Conservation (phyloP, 2,113 vertebrate genomes). For the Ifrita kowaldi region DNA sequence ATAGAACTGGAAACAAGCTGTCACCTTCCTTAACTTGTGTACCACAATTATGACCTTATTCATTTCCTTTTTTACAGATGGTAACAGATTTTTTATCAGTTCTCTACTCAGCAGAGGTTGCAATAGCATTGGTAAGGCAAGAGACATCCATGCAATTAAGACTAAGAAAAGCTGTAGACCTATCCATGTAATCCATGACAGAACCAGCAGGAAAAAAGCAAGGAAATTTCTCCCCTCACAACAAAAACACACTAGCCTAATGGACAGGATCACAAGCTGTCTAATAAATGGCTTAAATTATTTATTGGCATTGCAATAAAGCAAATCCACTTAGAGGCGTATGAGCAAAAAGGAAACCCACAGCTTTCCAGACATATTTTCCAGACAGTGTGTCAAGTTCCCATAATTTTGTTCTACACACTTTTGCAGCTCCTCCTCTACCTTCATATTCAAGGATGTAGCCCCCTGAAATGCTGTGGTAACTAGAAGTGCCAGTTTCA, state of each 20-base stretch:
- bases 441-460: background rate
- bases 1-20: background rate
- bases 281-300: constrained; percentile 41
- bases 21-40: background rate
- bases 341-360: constrained; percentile 33
- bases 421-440: background rate
- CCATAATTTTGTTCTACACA: background rate
- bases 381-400: constrained; percentile 26
- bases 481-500: background rate
- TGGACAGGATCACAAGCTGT: background rate
- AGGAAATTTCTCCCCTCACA: background rate
- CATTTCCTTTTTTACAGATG: background rate
- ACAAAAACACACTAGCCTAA: background rate
- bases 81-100: background rate
- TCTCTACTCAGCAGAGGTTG: background rate
- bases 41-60: background rate
- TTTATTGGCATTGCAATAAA: constrained; percentile 47
- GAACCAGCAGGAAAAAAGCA: background rate
- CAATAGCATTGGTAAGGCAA: background rate
- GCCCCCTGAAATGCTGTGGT: background rate
- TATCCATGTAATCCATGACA: background rate
- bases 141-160: background rate
- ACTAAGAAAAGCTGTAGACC: background rate
- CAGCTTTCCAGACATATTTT: constrained; percentile 35
- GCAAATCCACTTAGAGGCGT: background rate